Base-by-base conservation (phyloP, 1,140 invertebrate species). In the Aphis gossypii region DNA sequence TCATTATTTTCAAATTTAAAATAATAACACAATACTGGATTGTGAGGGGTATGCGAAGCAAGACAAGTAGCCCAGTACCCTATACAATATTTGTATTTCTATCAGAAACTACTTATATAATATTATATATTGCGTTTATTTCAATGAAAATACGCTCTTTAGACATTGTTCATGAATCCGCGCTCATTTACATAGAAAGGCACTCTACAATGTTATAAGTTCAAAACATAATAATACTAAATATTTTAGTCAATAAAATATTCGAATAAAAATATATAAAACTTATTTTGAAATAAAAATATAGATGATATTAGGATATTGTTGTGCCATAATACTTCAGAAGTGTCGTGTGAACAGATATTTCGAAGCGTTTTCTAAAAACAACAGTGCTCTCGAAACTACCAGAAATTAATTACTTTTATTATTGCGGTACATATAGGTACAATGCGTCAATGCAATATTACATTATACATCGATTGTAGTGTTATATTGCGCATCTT, bases 11-110 rank as follows among this genome's bases (percentile, higher is more conserved):
- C 11, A 76, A 76, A 76, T 76, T 76, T n/a, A 76, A 76, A 76
- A 76, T 76, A 76, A 76, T 76, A 76, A 76, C 60, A 76, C 60
- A 76, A 76, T 76, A 76, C 60, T 76, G 30, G n/a, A 18, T 76
- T 76, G 30, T n/a, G n/a, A 1, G 30, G 60, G 60, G 60, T 76
- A n/a, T 14, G 14, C 11, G 11, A 76, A n/a, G 6, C 11, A 35
- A 76, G 30, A 76, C n/a, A 23, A 76, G 60, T n/a, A 14, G 60
- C 60, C 30, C 60, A 76, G 4, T 14, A 5, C 3, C 14, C 60
- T 76, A 76, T 76, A 76, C 60, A 76, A 76, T 76, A n/a, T 76
- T 14, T 76, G 60, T 76, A 76, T n/a, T n/a, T 76, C 14, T n/a
- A n/a, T 76, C 60, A 76, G 60, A 35, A 76, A 76, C 60, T 76